A percentile compares a stretch with the other conserved stretches of the same genome.
Conservation (phyloP, 2,113 vertebrate species). For the Murina feae region DNA sequence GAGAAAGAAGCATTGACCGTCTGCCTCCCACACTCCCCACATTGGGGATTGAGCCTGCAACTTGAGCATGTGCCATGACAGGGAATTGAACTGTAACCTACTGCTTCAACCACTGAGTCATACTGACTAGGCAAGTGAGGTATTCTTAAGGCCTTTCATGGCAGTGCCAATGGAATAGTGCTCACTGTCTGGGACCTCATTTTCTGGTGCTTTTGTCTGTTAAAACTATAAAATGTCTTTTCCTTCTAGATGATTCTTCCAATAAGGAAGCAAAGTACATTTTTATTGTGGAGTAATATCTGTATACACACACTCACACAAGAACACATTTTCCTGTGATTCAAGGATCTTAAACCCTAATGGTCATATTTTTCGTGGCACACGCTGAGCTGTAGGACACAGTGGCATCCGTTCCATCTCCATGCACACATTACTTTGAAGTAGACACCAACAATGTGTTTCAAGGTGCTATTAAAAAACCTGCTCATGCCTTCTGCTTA, state of each 20-base stretch:
- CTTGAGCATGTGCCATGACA: too few species aligned
- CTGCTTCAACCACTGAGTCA: too few species aligned
- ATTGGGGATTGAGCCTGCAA: too few species aligned
- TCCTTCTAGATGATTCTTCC: not conserved
- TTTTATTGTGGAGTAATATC: not conserved
- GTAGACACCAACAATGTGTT: not conserved
- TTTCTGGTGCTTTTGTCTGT: not conserved
- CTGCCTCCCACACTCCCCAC: too few species aligned
- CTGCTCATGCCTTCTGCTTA: not conserved
- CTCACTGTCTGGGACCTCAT: not conserved
- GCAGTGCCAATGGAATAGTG: not conserved
- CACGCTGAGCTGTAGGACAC: not conserved
- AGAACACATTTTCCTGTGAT: not conserved
- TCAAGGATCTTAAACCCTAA: not conserved
- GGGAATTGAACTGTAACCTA: too few species aligned
- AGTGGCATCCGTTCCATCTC: not conserved
- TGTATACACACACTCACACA: not conserved
- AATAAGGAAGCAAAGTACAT: not conserved
- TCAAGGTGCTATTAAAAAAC: not conserved
- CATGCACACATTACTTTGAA: not conserved
- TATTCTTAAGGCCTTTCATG: not conserved
- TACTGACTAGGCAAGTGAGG: too few species aligned
- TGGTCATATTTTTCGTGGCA: not conserved
- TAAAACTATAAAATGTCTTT: not conserved
- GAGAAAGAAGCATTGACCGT: too few species aligned